Percentiles rank a stretch among this genome's conserved stretches.
These are phyloP conservation scores for Octonoba sinensis DNA, from an alignment of 2,888 invertebrate genomes.

Conservation along the genomic window DNA sequence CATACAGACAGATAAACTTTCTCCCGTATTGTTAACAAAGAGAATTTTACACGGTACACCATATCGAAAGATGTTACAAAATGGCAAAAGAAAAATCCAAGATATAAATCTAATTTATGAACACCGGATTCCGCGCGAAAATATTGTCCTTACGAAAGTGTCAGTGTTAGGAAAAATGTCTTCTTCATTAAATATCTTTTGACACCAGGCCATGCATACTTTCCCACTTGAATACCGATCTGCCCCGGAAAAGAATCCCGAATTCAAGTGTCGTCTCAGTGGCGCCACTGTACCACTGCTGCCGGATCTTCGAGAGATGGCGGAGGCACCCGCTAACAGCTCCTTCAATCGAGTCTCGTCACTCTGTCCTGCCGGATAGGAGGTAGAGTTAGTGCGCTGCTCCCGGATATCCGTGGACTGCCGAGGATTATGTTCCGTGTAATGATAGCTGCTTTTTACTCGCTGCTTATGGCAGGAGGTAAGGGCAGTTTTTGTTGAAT, in stretches of 20 bases:
- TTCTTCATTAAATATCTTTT: no score
- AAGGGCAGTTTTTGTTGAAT: neutral
- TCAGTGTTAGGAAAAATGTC: no score
- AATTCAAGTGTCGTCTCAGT: neutral
- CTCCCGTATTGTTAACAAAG: no score
- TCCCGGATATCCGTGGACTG: slow-evolving; percentile 15
- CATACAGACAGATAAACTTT: no score
- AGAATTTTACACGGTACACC: no score
- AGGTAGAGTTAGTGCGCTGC: slow-evolving; percentile 2
- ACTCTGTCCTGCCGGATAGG: slow-evolving; percentile 36
- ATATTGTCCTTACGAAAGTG: no score
- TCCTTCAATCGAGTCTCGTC: slow-evolving; percentile 36
- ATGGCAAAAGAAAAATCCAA: no score
- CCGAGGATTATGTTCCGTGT: slow-evolving; percentile 47
- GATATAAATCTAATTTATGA: no score
- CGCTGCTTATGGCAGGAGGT: slow-evolving; percentile 30
- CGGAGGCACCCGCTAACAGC: slow-evolving; percentile 14
- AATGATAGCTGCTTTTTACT: slow-evolving; percentile 16
- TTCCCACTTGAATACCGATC: neutral
- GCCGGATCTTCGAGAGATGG: slow-evolving; percentile 20
- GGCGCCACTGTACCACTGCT: slow-evolving; percentile 29
- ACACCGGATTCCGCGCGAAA: no score
- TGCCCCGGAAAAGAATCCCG: neutral
- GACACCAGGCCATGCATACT: neutral
- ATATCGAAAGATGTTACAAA: no score